Conservation (phyloP, 2,888 invertebrate genomes). For the Oscheius myriophilus region DNA sequence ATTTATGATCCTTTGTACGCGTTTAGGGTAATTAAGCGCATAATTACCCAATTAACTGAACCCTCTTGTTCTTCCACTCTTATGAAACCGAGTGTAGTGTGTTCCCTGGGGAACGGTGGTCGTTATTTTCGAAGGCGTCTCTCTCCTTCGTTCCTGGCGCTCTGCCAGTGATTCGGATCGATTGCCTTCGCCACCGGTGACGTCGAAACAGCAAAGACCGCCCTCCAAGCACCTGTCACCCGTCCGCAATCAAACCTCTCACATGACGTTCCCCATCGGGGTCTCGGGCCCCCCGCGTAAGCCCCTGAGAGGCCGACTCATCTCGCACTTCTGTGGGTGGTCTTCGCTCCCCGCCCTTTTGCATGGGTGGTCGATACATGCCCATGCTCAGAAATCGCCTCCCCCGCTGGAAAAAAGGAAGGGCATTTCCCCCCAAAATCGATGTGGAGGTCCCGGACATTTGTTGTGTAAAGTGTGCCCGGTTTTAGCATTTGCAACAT, state of each 20-base stretch:
- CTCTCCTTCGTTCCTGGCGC: not conserved
- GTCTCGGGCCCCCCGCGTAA: not conserved
- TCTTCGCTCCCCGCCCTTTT: not conserved
- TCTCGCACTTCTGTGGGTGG: not conserved
- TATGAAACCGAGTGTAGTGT: too few species aligned
- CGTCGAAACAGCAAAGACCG: conserved; percentile 28
- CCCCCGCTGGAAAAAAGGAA: too few species aligned
- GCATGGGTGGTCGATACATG: too few species aligned
- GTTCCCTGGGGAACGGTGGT: too few species aligned
- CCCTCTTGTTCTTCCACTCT: too few species aligned
- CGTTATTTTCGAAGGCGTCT: not conserved
- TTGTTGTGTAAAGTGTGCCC: not conserved
- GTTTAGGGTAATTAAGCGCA: too few species aligned
- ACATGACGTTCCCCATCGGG: not conserved
- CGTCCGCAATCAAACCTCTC: not conserved
- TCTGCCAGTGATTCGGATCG: conserved; percentile 9
- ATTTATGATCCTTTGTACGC: too few species aligned
- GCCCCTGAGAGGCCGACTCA: not conserved
- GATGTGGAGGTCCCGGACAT: not conserved
- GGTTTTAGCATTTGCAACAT: conserved; percentile 22
- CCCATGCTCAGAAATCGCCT: conserved; percentile 8
- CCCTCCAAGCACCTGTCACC: not conserved
- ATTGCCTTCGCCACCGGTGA: conserved; percentile 18
- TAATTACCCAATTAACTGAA: too few species aligned
- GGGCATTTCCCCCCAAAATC: conserved; percentile 2